A percentile compares a stretch with the other conserved stretches of the same genome.
phyloP scores from a whole-genome alignment of 2,113 vertebrate species.

The Bubo scandiacus region DNA sequence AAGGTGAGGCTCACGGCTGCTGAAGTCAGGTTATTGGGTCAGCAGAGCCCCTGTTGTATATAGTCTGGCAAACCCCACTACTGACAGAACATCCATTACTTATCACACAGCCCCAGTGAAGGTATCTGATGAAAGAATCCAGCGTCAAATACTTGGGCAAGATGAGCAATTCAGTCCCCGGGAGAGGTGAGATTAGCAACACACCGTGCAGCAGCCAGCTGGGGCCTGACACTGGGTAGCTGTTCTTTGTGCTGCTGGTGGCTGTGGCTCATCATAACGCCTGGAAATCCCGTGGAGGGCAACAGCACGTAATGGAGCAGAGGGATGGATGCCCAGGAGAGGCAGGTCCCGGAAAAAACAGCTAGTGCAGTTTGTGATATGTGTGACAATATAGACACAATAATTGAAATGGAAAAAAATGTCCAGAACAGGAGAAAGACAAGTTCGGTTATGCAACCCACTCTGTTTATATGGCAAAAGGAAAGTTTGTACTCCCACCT shows the following conservation, averaged over 20 bases:
- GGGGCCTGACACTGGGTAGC: background rate
- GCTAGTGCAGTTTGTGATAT: background rate
- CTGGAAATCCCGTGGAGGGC: background rate
- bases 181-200: background rate
- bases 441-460: background rate
- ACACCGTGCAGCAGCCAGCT: background rate
- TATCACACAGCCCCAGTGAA: background rate
- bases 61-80: background rate
- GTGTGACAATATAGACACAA: background rate
- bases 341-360: background rate
- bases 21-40: background rate
- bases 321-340: background rate
- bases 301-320: background rate
- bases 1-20: background rate
- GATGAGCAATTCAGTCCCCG: background rate
- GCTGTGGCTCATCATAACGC: background rate
- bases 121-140: background rate
- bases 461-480: background rate
- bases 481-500: conserved; percentile 20
- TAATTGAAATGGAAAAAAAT: background rate
- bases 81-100: background rate
- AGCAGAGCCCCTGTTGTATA: background rate
- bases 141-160: background rate
- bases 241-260: background rate
- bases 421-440: background rate